phyloP scores from a whole-genome alignment of 37 sponge, comb jelly and placozoan species.

The Aphrocallistes beatrix region DNA sequence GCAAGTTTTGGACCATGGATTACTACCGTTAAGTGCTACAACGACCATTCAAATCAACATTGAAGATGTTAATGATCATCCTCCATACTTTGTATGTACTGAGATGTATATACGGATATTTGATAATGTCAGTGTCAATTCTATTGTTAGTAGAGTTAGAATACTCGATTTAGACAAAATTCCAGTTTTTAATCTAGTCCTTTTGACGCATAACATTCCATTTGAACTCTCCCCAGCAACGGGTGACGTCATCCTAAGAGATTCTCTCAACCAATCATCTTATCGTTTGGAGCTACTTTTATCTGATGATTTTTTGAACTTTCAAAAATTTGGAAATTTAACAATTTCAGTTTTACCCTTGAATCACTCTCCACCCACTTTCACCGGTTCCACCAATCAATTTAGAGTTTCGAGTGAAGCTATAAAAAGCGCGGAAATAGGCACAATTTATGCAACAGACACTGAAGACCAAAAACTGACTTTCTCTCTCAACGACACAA shows the following conservation, averaged over 20 bases:
- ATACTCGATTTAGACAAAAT: neutral
- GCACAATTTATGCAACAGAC: neutral
- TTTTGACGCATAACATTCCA: neutral
- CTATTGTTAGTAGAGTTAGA: neutral
- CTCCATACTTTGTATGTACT: slow-evolving; percentile 25
- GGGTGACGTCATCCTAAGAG: neutral
- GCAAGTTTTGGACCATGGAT: slow-evolving; percentile 25
- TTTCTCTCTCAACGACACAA: neutral
- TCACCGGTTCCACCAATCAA: neutral
- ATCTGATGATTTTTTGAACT: neutral
- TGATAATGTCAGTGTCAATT: neutral
- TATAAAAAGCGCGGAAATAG: neutral
- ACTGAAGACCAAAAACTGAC: neutral
- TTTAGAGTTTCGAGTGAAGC: neutral
- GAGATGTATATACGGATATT: neutral
- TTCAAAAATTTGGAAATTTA: neutral
- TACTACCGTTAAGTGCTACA: slow-evolving; percentile 23
- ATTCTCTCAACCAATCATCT: neutral
- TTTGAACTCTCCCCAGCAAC: neutral
- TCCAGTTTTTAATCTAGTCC: neutral
- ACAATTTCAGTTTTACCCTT: neutral
- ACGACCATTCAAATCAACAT: slow-evolving; percentile 22
- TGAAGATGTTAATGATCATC: slow-evolving; percentile 37
- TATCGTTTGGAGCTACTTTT: neutral
- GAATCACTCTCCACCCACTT: neutral